Evolutionary conservation across 2,888 invertebrate genomes (phyloP).

Genomic region (Cheilosia grossa): DNA sequence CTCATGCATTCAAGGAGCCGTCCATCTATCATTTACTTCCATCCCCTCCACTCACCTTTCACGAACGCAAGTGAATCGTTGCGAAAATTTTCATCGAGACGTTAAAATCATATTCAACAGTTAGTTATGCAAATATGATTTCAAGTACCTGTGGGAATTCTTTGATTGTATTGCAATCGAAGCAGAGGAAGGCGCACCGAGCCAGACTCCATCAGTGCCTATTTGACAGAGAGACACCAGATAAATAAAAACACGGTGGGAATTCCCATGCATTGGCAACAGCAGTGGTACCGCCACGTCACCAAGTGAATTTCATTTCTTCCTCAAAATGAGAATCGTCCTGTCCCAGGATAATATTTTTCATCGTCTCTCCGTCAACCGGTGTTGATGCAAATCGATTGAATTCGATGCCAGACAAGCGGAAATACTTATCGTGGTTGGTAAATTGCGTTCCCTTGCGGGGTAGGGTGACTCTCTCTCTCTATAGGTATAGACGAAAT

Average conservation of each 20-base stretch:
- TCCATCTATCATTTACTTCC: conserved; percentile 9
- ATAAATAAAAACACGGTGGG: conserved; percentile 23
- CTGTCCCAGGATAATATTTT: conserved; percentile 43
- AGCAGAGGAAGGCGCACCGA: not conserved
- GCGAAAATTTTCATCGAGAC: conserved; percentile 27
- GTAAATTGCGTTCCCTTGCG: conserved; percentile 50
- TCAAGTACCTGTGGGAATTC: conserved; percentile 58
- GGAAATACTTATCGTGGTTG: conserved; percentile 57
- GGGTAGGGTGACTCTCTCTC: not conserved
- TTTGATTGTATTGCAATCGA: conserved; percentile 35
- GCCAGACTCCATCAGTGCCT: not conserved
- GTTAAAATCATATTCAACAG: conserved; percentile 71
- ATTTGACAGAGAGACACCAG: conserved; percentile 20
- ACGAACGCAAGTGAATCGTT: conserved; percentile 29
- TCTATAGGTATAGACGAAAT: not conserved
- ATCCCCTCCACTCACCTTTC: not conserved
- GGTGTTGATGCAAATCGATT: conserved; percentile 57
- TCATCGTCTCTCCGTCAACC: conserved; percentile 20
- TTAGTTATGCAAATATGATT: conserved; percentile 64
- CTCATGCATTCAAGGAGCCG: conserved; percentile 11
- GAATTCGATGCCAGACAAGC: conserved; percentile 58
- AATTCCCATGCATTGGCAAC: conserved; percentile 18
- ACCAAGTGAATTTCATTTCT: conserved; percentile 26
- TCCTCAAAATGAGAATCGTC: conserved; percentile 15
- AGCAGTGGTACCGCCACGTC: not conserved